Evolutionary conservation across 2,888 invertebrate species (phyloP).

Genomic region (Euclidia mi): DNA sequence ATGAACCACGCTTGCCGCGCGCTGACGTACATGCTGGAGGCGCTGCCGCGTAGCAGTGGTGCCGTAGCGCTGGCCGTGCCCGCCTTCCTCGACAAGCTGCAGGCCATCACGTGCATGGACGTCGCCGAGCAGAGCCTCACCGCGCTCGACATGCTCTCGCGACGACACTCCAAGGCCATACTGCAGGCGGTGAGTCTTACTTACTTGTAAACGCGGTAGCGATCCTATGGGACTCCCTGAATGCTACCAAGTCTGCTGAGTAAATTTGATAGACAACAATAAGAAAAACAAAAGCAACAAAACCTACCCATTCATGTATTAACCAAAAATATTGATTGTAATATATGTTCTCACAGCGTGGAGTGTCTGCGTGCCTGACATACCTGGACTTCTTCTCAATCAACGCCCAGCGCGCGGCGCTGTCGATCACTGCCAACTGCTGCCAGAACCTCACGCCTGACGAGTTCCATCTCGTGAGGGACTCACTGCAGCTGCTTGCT

Average conservation of each 20-base stretch:
- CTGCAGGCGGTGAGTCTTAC: conserved; percentile 95
- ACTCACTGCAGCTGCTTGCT: conserved; percentile 96
- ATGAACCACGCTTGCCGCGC: conserved; percentile 99
- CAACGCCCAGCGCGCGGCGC: conserved; percentile 98
- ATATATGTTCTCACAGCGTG: conserved; percentile 91
- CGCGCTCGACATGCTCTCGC: conserved; percentile 98
- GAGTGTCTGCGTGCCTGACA: conserved; percentile 98
- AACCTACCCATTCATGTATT: too few species aligned
- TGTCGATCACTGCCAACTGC: conserved; percentile 99
- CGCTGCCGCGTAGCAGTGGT: conserved; percentile 98
- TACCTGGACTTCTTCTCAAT: conserved; percentile 99
- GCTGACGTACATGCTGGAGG: conserved; percentile 99
- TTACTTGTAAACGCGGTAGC: too few species aligned
- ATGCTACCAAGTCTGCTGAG: too few species aligned
- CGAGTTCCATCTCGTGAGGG: conserved; percentile 98
- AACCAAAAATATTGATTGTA: neutral
- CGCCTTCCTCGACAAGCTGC: conserved; percentile 98
- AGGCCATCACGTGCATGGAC: conserved; percentile 99
- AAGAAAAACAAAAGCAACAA: too few species aligned
- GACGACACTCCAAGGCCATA: conserved; percentile 98
- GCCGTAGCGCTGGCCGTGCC: conserved; percentile 99
- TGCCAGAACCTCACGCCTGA: conserved; percentile 98
- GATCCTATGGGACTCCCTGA: too few species aligned
- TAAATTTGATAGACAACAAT: too few species aligned
- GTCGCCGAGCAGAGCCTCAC: conserved; percentile 99